phyloP scores from a whole-genome alignment of 1,140 invertebrate genomes.

The Berghia stephanieae region DNA sequence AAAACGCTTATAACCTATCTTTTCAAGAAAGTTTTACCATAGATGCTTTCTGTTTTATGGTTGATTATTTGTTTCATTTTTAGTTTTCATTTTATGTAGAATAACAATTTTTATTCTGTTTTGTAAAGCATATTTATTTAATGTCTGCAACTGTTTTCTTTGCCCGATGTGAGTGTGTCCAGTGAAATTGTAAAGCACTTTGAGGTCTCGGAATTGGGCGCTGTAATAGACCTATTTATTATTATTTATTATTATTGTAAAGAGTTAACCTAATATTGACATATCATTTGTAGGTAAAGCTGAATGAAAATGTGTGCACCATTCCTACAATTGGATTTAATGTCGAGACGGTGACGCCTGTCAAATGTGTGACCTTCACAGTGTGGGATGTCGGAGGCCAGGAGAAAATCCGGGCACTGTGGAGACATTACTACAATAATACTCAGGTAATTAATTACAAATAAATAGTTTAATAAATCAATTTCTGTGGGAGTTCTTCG shows the following conservation, averaged over 20 bases:
- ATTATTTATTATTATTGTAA: neutral
- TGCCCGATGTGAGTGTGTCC: neutral
- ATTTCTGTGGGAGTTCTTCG: no score
- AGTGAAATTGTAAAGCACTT: neutral
- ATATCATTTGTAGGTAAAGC: no score
- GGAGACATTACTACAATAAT: constrained; percentile 54
- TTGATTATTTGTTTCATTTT: no score
- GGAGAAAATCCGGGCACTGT: constrained; percentile 65
- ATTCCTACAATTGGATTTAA: constrained; percentile 66
- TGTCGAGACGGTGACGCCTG: constrained; percentile 57
- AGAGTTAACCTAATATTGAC: no score
- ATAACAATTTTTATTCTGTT: neutral
- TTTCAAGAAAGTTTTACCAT: no score
- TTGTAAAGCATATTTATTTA: neutral
- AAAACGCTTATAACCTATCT: no score
- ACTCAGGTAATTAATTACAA: constrained; percentile 50
- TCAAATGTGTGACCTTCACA: constrained; percentile 67
- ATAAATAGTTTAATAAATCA: no score
- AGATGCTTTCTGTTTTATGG: no score
- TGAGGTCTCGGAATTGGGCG: neutral
- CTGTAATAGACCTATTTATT: neutral
- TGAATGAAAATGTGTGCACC: constrained; percentile 73
- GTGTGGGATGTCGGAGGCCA: constrained; percentile 70
- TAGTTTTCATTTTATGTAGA: neutral
- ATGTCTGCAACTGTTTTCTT: neutral